Evolutionary conservation across 1,140 invertebrate genomes (phyloP).

Genomic region (Drosophila mauritiana): DNA sequence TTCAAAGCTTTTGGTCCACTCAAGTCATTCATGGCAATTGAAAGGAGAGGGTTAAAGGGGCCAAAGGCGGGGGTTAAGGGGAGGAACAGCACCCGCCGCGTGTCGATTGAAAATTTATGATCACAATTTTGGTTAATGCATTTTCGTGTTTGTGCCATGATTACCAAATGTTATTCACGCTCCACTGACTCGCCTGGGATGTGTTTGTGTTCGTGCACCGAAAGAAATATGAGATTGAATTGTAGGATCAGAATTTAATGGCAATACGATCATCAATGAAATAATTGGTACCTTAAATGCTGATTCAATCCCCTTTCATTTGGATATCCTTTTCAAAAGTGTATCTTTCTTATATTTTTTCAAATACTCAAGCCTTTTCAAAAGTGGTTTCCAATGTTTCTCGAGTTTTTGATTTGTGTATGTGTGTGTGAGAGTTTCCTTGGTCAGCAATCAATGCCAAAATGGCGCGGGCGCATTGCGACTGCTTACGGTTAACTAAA

Average conservation of each 20-base stretch:
- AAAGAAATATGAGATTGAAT: conserved; percentile 5
- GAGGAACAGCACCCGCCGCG: conserved; percentile 76
- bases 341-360: not conserved
- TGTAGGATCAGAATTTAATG: not conserved
- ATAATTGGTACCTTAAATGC: no score
- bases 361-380: not conserved
- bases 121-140: conserved; percentile 84
- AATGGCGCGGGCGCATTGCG: conserved; percentile 68
- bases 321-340: no score
- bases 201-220: conserved; percentile 13
- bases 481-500: conserved; percentile 79
- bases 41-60: conserved; percentile 14
- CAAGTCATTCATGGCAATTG: conserved; percentile 70
- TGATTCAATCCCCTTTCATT: no score
- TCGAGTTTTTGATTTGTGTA: conserved; percentile 7
- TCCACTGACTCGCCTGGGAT: conserved; percentile 69
- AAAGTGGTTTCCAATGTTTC: not conserved
- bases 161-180: conserved; percentile 83
- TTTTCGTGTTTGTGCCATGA: conserved; percentile 83
- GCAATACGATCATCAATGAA: not conserved
- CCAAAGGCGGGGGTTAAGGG: conserved; percentile 24
- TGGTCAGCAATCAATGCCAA: conserved; percentile 76
- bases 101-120: conserved; percentile 83
- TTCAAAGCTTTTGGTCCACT: conserved; percentile 56
- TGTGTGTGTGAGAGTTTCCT: conserved; percentile 10